Percentiles rank a stretch among this genome's conserved stretches.
These are phyloP conservation scores for Paracyprichromis sp. DNA, from an alignment of 2,113 vertebrate genomes.

Conservation along the genomic window DNA sequence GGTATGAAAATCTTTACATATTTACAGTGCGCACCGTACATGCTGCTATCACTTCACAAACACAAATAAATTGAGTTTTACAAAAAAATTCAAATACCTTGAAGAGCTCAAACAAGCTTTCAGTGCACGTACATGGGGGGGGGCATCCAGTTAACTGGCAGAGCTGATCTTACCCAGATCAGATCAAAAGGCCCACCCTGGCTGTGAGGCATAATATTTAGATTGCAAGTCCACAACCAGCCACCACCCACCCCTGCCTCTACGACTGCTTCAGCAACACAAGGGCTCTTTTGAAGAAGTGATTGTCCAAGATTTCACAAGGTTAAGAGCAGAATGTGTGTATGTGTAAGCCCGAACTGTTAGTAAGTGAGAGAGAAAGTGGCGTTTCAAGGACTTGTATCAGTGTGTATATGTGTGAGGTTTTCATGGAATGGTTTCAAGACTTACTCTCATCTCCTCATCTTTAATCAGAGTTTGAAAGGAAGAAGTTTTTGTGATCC, in stretches of 20 bases:
- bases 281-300: slow-evolving; percentile 29
- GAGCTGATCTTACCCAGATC: slow-evolving; percentile 42
- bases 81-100: not conserved
- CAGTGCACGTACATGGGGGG: not conserved
- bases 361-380: not conserved
- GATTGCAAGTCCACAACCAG: slow-evolving; percentile 38
- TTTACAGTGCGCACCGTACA: not conserved
- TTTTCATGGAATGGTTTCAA: not conserved
- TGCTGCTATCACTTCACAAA: not conserved
- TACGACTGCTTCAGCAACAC: slow-evolving; percentile 20
- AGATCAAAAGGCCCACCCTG: slow-evolving; percentile 57
- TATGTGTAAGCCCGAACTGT: not conserved
- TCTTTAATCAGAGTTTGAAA: not conserved
- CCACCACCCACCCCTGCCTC: slow-evolving; percentile 45
- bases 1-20: slow-evolving; percentile 58
- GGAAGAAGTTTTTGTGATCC: not conserved
- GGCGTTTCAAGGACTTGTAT: not conserved
- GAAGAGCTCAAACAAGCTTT: not conserved
- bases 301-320: slow-evolving; percentile 22
- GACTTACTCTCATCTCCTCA: not conserved
- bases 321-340: not conserved
- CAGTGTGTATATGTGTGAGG: not conserved
- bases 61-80: not conserved
- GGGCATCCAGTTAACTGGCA: slow-evolving; percentile 33
- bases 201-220: slow-evolving; percentile 70